These are phyloP conservation scores for Adelphocoris suturalis DNA, from an alignment of 2,888 invertebrate genomes.

Conservation along the genomic window DNA sequence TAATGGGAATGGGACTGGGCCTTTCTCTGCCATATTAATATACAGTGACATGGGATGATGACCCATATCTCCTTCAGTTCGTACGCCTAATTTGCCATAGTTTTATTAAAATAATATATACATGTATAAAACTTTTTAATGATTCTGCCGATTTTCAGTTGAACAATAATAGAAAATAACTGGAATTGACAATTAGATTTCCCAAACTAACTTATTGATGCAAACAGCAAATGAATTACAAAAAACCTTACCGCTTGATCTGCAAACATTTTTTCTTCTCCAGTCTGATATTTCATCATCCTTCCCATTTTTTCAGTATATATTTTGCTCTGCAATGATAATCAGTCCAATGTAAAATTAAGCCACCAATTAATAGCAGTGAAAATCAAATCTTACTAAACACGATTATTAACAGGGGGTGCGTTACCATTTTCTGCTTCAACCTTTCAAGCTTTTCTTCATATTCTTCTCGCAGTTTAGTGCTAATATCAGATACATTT, in stretches of 20 bases:
- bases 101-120: no score
- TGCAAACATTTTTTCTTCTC: background rate
- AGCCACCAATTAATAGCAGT: background rate
- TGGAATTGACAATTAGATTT: no score
- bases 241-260: conserved; percentile 30
- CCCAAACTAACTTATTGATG: no score
- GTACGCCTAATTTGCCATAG: no score
- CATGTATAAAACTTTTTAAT: no score
- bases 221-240: no score
- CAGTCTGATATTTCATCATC: conserved; percentile 2
- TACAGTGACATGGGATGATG: no score
- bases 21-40: no score
- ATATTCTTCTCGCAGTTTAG: conserved; percentile 37
- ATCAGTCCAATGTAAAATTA: background rate
- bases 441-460: conserved; percentile 52
- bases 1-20: no score
- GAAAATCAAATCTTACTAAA: background rate
- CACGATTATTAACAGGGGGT: background rate
- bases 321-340: background rate
- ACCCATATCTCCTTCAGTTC: no score
- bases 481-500: background rate
- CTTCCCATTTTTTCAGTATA: conserved; percentile 42
- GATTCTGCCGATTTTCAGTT: no score
- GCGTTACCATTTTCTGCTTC: conserved; percentile 53
- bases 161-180: no score